Evolutionary conservation across 2,113 vertebrate genomes (phyloP).

Genomic region (Donacobius atricapilla): DNA sequence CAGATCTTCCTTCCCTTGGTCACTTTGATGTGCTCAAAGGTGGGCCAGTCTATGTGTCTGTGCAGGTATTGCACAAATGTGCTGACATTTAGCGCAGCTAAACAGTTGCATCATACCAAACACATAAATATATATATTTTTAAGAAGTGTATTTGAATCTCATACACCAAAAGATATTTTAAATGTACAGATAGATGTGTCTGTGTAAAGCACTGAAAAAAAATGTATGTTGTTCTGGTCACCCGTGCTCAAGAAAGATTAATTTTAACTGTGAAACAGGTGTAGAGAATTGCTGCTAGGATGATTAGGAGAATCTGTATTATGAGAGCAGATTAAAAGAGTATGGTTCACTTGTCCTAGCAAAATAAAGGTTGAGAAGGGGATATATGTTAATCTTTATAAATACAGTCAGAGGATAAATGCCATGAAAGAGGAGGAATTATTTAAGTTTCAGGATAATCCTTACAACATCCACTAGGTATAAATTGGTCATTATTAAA

Average conservation of each 20-base stretch:
- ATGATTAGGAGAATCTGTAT: slow-evolving; percentile 57
- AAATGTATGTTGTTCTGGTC: not conserved
- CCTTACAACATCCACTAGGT: slow-evolving; percentile 28
- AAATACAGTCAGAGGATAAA: slow-evolving; percentile 63
- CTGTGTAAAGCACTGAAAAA: not conserved
- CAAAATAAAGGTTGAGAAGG: slow-evolving; percentile 64
- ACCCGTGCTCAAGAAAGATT: not conserved
- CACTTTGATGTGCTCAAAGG: not conserved
- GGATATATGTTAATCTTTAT: slow-evolving; percentile 62
- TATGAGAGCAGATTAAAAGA: slow-evolving; percentile 63
- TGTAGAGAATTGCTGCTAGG: slow-evolving; percentile 17
- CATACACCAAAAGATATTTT: not conserved
- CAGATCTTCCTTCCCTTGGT: not conserved
- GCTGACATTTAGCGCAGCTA: not conserved
- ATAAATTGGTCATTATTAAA: slow-evolving; percentile 53
- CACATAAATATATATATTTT: not conserved
- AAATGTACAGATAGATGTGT: not conserved
- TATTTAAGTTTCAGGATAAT: slow-evolving; percentile 63
- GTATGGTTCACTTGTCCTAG: slow-evolving; percentile 61
- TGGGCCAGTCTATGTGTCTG: not conserved
- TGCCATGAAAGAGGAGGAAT: slow-evolving; percentile 52
- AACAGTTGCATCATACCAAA: not conserved
- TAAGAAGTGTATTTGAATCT: not conserved
- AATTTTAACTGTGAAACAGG: slow-evolving; percentile 45
- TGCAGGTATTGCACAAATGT: not conserved